Percentiles rank a stretch among this genome's conserved stretches.
phyloP scores from a whole-genome alignment of 2,797 vertebrate genomes.

The Distichodus sexfasciatus region DNA sequence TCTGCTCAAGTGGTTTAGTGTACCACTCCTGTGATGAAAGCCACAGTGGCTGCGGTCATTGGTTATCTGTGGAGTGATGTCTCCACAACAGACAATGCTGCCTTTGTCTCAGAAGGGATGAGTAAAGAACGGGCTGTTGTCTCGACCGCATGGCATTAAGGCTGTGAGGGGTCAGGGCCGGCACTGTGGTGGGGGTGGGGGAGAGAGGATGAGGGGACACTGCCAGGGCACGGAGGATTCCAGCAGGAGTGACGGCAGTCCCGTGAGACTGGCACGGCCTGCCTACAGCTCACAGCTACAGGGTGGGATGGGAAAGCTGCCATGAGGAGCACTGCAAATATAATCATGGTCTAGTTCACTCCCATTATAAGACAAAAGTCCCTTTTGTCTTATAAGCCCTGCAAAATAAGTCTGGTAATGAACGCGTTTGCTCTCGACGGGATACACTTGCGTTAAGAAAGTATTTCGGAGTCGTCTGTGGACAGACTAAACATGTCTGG shows the following conservation, averaged over 20 bases:
- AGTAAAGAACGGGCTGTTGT: slow-evolving; percentile 66
- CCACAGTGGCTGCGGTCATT: slow-evolving; percentile 55
- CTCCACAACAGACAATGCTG: slow-evolving; percentile 61
- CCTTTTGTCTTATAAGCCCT: neutral
- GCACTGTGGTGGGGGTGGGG: neutral
- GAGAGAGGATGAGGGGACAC: slow-evolving; percentile 53
- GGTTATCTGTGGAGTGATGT: slow-evolving; percentile 56
- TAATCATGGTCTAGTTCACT: neutral
- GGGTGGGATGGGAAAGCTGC: neutral
- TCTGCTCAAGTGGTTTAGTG: slow-evolving; percentile 51
- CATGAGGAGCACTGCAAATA: neutral
- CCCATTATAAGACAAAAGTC: neutral
- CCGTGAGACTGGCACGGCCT: slow-evolving; percentile 74
- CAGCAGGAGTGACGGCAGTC: slow-evolving; percentile 67
- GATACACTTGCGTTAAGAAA: neutral
- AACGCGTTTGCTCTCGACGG: neutral
- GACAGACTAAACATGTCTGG: slow-evolving; percentile 6
- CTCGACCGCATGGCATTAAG: slow-evolving; percentile 38
- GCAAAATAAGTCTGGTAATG: neutral
- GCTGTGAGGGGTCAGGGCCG: slow-evolving; percentile 54
- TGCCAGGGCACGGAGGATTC: slow-evolving; percentile 59
- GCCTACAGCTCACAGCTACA: slow-evolving; percentile 39
- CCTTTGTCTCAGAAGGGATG: slow-evolving; percentile 66
- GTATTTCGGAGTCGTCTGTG: neutral
- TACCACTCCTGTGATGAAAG: slow-evolving; percentile 44